Evolutionary conservation across 2,113 vertebrate genomes (phyloP).

Genomic region (Melanerpes aurifrons): DNA sequence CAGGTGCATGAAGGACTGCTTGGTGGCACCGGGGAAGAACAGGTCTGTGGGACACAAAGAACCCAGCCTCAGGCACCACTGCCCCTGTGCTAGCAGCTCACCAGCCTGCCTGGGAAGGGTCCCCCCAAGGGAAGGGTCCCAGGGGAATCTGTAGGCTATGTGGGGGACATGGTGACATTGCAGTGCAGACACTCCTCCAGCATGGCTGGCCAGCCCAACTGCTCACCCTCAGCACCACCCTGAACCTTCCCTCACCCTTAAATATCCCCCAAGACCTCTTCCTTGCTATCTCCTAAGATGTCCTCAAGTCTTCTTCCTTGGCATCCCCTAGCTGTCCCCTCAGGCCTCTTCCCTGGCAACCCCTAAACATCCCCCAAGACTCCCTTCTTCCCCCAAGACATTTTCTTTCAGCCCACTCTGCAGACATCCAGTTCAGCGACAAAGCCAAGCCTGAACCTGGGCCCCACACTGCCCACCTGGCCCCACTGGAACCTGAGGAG

Average conservation of each 20-base stretch:
- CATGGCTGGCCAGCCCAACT: accelerated
- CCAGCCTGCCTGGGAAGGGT: background rate
- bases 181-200: accelerated
- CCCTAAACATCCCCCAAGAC: background rate
- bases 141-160: accelerated
- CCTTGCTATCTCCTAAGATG: accelerated
- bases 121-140: background rate
- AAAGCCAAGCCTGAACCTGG: accelerated
- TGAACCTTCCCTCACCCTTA: background rate
- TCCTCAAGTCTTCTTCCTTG: background rate
- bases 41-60: background rate
- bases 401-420: background rate
- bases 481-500: background rate
- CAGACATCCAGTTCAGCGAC: accelerated
- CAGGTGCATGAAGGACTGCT: constrained; percentile 54
- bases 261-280: background rate
- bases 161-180: accelerated
- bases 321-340: accelerated
- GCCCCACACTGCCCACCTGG: accelerated
- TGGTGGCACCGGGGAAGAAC: background rate
- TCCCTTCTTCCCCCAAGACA: background rate
- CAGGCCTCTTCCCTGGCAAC: background rate
- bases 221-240: background rate
- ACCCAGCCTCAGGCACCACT: accelerated
- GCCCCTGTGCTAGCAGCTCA: accelerated